A percentile compares a stretch with the other conserved stretches of the same genome.
Evolutionary conservation across 1,140 invertebrate species (phyloP).

Genomic region (Heliconius himera): DNA sequence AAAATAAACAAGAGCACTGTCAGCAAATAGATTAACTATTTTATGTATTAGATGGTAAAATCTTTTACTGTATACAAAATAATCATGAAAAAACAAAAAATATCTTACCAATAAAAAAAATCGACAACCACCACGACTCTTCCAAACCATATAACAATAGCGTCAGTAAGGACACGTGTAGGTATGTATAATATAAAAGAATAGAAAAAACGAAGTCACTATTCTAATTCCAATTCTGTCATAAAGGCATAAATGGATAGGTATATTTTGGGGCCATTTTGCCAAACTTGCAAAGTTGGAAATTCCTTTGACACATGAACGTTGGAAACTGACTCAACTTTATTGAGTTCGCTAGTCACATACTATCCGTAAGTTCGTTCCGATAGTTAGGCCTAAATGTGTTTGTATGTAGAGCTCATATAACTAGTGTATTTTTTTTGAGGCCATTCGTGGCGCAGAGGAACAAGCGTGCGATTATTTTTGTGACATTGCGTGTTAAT

Average conservation of each 20-base stretch:
- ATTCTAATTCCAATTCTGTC: not conserved
- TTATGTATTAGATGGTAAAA: too few species aligned
- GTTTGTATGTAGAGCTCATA: not conserved
- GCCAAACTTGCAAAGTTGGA: conserved; percentile 32
- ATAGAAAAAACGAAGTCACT: not conserved
- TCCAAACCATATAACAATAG: too few species aligned
- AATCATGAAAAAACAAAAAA: too few species aligned
- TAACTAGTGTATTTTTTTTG: not conserved
- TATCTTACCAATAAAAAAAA: too few species aligned
- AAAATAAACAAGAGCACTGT: too few species aligned
- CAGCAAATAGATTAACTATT: too few species aligned
- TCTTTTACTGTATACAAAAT: too few species aligned
- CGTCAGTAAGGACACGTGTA: too few species aligned
- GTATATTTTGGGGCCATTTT: conserved; percentile 23
- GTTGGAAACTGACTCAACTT: conserved; percentile 41
- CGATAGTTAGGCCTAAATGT: conserved; percentile 14
- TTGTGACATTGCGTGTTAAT: too few species aligned
- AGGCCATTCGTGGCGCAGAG: too few species aligned
- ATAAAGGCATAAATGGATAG: not conserved
- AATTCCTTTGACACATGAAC: conserved; percentile 49
- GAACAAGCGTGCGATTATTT: not conserved
- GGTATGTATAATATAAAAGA: not conserved
- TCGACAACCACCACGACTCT: too few species aligned
- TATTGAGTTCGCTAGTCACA: conserved; percentile 45
- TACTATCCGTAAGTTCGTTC: conserved; percentile 25